Percentiles rank a stretch among this genome's conserved stretches.
Conservation (phyloP, 2,888 invertebrate genomes). For the Cacoxenus indagator region DNA sequence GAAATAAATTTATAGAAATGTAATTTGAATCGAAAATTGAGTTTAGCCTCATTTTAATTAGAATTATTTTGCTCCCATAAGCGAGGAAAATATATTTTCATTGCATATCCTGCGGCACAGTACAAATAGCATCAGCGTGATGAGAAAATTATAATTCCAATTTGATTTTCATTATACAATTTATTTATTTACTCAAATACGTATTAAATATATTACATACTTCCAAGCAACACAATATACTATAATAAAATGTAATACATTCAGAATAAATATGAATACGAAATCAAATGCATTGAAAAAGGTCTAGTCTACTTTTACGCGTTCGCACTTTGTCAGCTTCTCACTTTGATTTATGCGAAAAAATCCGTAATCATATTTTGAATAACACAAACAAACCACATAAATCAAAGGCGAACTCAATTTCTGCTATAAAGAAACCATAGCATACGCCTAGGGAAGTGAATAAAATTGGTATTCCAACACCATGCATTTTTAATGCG, state of each 20-base stretch:
- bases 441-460: conserved; percentile 19
- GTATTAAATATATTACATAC: too few relatives aligned
- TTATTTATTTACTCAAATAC: too few relatives aligned
- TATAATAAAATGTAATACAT: neutral
- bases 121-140: neutral
- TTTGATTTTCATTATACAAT: neutral
- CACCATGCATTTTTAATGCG: conserved; percentile 18
- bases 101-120: neutral
- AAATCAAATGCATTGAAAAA: neutral
- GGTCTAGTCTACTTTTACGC: neutral
- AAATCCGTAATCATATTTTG: neutral
- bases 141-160: neutral
- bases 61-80: too few relatives aligned
- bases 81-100: neutral
- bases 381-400: conserved; percentile 19
- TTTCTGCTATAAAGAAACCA: neutral
- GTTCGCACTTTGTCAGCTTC: neutral
- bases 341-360: neutral
- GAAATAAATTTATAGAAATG: conserved; percentile 16
- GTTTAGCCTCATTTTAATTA: conserved; percentile 12
- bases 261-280: neutral
- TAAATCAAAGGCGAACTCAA: conserved; percentile 31
- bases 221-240: too few relatives aligned
- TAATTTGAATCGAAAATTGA: conserved; percentile 7
- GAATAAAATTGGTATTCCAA: neutral